Conservation (phyloP, 2,888 invertebrate genomes). For the Mythimna vitellina region DNA sequence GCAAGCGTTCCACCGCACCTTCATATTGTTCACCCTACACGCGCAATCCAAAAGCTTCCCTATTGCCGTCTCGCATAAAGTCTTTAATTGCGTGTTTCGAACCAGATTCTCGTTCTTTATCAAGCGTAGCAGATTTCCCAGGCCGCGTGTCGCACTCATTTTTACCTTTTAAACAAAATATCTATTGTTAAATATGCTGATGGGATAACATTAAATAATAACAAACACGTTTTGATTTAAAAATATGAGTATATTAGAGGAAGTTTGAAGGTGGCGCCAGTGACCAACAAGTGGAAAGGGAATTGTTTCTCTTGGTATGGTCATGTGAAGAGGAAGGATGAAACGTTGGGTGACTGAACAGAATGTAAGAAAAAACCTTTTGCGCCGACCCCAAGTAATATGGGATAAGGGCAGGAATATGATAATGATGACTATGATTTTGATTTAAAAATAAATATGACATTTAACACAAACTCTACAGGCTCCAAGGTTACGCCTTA, state of each 20-base stretch:
- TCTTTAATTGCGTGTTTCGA: slow-evolving; percentile 85
- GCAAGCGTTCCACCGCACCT: slow-evolving; percentile 98
- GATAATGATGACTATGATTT: no score
- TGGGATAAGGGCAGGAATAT: no score
- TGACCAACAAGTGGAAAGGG: no score
- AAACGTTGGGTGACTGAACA: no score
- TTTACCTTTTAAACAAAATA: slow-evolving; percentile 80
- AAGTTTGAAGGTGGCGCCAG: no score
- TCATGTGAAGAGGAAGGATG: no score
- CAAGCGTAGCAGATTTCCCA: slow-evolving; percentile 95
- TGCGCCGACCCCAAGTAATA: no score
- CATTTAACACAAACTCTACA: background rate
- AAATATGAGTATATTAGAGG: background rate
- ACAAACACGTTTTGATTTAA: no score
- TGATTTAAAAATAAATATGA: background rate
- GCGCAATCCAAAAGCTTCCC: slow-evolving; percentile 93
- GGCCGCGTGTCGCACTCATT: slow-evolving; percentile 95
- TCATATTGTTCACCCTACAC: slow-evolving; percentile 93
- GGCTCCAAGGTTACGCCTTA: background rate
- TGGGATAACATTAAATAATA: background rate
- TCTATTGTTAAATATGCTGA: no score
- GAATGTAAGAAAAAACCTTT: no score
- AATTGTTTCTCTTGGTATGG: no score
- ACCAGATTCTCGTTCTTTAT: slow-evolving; percentile 88
- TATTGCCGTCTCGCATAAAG: slow-evolving; percentile 91